Base-by-base conservation (phyloP, 2,113 vertebrate species). In the Pungitius pungitius region DNA sequence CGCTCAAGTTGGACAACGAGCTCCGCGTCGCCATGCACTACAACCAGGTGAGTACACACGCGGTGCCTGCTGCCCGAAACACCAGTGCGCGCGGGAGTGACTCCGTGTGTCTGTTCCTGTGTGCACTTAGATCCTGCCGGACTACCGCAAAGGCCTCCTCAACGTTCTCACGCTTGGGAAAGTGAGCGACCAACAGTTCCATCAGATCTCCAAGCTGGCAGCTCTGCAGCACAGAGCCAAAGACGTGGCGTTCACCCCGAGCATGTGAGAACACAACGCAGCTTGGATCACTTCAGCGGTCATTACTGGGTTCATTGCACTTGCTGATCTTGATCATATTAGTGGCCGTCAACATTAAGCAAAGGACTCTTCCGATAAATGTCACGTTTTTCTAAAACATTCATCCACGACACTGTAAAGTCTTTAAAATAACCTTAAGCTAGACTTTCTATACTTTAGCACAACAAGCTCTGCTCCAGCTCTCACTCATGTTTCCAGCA, bases 1-100 rank as follows among this genome's bases (percentile, higher is more conserved):
- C 95, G 0, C 95, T 99, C 56, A 97, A 96, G 87, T 98, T 97
- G 0, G 97, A 99, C 68, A 99, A 96, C 0, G 96, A 99, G 89
- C 95, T 98, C 1, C 96, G 94, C 0, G 95, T 99, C 67, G 95
- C 95, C 0, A 94, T 96, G 93, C 97, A 99, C 82, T 99, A 95
- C 71, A 96, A 97, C 89, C 97, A 99, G 96, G 97, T 97, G 70
- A 0, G 8, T 1, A 0, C 59, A 1, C 39, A 55, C 30, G 5
- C 30, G n/a, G n/a, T 27, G 20, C 0, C 3, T 20, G 18, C 20
- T 9, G 24, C 20, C n/a, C n/a, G n/a, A n/a, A 39, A 2, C 22
- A 11, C 49, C 24, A 27, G 14, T 40, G 15, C 76, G 1, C 13
- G 20, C 56, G 14, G 63, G 2, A 24, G 10, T 56, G 51, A 69